Percentiles rank a stretch among this genome's conserved stretches.
Evolutionary conservation across 1,140 invertebrate genomes (phyloP).

Genomic region (Phymastichus coffea): DNA sequence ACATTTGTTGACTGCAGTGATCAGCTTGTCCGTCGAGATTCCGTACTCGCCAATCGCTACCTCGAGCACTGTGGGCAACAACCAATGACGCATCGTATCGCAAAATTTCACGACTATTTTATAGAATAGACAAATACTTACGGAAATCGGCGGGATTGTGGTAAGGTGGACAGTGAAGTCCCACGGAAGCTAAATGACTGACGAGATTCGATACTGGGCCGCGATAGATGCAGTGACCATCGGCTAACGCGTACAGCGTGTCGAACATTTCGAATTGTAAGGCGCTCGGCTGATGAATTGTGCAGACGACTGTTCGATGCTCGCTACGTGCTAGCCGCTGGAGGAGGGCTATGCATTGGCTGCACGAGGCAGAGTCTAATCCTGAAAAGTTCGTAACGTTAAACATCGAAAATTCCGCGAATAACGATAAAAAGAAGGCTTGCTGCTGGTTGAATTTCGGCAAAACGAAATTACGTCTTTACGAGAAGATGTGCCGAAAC

Average conservation of each 20-base stretch:
- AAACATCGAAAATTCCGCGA: too few species aligned
- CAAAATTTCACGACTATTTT: too few species aligned
- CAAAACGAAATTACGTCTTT: too few species aligned
- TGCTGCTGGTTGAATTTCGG: too few species aligned
- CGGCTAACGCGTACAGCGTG: conserved; percentile 84
- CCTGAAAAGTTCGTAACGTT: conserved; percentile 75
- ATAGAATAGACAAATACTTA: conserved; percentile 59
- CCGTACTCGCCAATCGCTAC: conserved; percentile 75
- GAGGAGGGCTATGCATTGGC: conserved; percentile 80
- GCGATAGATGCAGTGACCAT: conserved; percentile 86
- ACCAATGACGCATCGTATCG: too few species aligned
- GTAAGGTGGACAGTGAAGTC: conserved; percentile 84
- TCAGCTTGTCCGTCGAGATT: conserved; percentile 62
- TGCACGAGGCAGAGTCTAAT: conserved; percentile 87
- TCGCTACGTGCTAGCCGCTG: conserved; percentile 77
- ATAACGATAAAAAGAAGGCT: too few species aligned
- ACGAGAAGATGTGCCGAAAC: too few species aligned
- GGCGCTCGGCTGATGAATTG: conserved; percentile 95
- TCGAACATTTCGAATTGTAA: conserved; percentile 96
- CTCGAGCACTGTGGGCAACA: conserved; percentile 78
- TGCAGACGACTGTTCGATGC: conserved; percentile 89
- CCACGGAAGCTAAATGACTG: conserved; percentile 77
- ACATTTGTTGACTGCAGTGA: conserved; percentile 60
- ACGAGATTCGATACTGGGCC: conserved; percentile 74
- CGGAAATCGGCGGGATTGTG: conserved; percentile 95